phyloP scores from a whole-genome alignment of 2,888 invertebrate genomes.

The Podabrus alpinus region DNA sequence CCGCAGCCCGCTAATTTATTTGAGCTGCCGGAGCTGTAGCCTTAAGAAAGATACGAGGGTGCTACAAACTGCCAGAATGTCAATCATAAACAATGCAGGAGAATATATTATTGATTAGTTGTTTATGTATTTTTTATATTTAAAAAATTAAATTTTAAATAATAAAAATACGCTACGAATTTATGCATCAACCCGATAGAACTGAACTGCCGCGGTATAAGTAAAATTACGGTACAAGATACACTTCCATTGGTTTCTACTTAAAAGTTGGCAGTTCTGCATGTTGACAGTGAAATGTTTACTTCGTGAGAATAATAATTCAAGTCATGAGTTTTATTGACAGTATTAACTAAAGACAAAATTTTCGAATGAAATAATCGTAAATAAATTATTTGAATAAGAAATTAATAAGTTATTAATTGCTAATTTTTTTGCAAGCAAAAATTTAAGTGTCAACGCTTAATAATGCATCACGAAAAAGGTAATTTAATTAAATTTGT shows the following conservation, averaged over 20 bases:
- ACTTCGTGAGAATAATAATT: constrained; percentile 5
- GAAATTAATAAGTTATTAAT: not conserved
- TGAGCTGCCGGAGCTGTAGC: too few species aligned
- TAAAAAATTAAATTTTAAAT: too few species aligned
- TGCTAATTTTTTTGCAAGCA: not conserved
- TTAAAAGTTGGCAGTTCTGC: not conserved
- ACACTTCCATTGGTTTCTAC: not conserved
- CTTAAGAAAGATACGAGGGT: too few species aligned
- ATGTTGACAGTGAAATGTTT: constrained; percentile 8
- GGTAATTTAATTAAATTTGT: not conserved
- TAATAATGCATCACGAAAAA: not conserved
- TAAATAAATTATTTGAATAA: not conserved
- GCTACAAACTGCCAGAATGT: too few species aligned
- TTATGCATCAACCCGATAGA: too few species aligned
- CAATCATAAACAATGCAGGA: too few species aligned
- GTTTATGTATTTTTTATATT: too few species aligned
- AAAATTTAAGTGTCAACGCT: not conserved
- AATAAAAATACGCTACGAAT: too few species aligned
- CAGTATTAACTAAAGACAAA: not conserved
- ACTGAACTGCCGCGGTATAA: not conserved
- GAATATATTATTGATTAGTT: too few species aligned
- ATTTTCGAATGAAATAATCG: not conserved
- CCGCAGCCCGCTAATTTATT: too few species aligned
- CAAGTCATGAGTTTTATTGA: not conserved
- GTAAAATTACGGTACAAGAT: not conserved